Evolutionary conservation across 2,113 vertebrate genomes (phyloP).

Genomic region (Crotalus tigris): DNA sequence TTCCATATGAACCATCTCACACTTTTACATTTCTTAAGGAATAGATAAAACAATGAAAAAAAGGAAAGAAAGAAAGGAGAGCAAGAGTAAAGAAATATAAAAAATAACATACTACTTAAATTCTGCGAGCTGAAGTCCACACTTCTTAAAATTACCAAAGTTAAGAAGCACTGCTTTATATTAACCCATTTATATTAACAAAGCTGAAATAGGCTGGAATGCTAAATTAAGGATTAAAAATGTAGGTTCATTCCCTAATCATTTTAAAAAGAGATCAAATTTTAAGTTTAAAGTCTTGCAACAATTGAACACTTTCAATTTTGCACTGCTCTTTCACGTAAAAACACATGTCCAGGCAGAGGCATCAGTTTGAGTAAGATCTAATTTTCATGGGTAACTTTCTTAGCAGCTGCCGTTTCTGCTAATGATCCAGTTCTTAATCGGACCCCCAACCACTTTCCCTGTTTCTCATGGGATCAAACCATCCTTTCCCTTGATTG

Average conservation of each 20-base stretch:
- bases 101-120: background rate
- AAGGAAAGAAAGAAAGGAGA: no score
- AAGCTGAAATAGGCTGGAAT: background rate
- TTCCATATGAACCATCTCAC: no score
- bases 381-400: slow-evolving; percentile 8
- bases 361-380: background rate
- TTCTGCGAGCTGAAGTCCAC: background rate
- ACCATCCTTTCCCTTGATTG: slow-evolving; percentile 50
- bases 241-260: background rate
- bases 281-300: background rate
- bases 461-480: slow-evolving; percentile 10
- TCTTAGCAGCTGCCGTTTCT: background rate
- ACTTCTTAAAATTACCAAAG: background rate
- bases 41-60: no score
- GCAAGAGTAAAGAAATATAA: no score
- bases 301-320: background rate
- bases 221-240: background rate
- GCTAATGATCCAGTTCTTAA: background rate
- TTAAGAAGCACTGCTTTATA: background rate
- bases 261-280: background rate
- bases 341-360: background rate
- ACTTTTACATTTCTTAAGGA: no score
- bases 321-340: background rate
- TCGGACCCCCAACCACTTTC: background rate
- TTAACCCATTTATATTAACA: background rate